Evolutionary conservation across 2,113 vertebrate species (phyloP), one percentile per base, ranked within the genome.

Genomic region (Callaeas wilsoni): DNA sequence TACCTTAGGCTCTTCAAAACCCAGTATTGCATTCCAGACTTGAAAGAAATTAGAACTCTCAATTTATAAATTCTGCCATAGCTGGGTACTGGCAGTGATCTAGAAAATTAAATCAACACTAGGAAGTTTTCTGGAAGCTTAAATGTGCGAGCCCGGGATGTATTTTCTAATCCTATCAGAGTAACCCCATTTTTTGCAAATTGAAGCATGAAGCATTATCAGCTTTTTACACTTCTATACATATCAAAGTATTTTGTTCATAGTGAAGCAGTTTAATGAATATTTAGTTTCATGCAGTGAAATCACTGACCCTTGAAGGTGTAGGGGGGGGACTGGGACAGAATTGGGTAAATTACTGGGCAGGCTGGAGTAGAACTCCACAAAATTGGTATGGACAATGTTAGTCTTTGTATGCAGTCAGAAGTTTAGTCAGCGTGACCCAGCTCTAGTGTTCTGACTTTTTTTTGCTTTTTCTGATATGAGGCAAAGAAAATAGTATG

Each of bases 151-250:
- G 20, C 47, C 44, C 56, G 56, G 56, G 85, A 71, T 87, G 60
- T 55, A 26, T 81, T 93, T 93, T 92, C n/a, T 97, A 96, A 96
- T 94, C 93, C 92, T 92, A 75, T 96, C 92, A 95, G 90, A 93
- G 44, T 81, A 84, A 94, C 88, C 68, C 88, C 11, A 14, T 64
- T 88, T 95, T 83, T 91, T 57, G 71, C 15, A 68, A 89, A 75
- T 30, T 41, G 67, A 86, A 93, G 47, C 69, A 80, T 10, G 60
- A 75, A 30, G 32, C 82, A 83, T 82, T 80, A 87, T 53, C 20
- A 50, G 55, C 65, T 79, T 93, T 77, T 95, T 94, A 57, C 53
- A 91, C 74, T 49, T 68, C 30, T 75, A 6, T 68, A 56, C 17
- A 4, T 82, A 89, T 35, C 10, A 3, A 89, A 87, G 52, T 52